phyloP scores from a whole-genome alignment of 37 sponge, comb jelly and placozoan genomes.

The Mnemiopsis leidyi region DNA sequence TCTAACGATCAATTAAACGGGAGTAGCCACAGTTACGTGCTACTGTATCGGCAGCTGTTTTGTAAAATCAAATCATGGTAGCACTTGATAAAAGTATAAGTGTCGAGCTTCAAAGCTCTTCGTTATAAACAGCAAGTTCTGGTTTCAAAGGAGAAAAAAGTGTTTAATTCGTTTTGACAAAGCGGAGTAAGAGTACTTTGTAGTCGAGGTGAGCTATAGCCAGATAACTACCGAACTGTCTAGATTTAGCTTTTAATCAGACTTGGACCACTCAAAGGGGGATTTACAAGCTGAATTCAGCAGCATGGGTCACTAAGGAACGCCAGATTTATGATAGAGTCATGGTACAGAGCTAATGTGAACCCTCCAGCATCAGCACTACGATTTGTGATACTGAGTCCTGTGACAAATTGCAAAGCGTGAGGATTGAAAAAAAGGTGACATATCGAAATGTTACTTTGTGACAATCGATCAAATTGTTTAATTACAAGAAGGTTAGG shows the following conservation, averaged over 20 bases:
- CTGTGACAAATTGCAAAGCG: no score
- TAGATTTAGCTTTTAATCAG: neutral
- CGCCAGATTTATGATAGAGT: no score
- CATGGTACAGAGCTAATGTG: no score
- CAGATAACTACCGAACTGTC: neutral
- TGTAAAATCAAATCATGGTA: conserved; percentile 20
- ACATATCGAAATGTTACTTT: no score
- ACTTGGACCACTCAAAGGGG: neutral
- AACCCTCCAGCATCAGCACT: no score
- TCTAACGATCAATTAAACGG: neutral
- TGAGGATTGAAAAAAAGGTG: no score
- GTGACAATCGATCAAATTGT: no score
- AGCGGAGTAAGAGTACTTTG: no score
- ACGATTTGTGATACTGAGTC: no score
- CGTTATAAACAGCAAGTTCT: neutral
- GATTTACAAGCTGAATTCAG: no score
- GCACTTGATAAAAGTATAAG: neutral
- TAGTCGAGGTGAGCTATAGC: neutral
- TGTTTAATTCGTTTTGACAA: neutral
- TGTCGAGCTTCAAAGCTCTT: neutral
- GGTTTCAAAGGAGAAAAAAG: neutral
- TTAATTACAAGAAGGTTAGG: no score
- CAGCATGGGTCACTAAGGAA: no score
- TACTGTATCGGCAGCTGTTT: conserved; percentile 51
- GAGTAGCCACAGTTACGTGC: conserved; percentile 27